Evolutionary conservation across 2,113 vertebrate genomes (phyloP), one percentile per base, ranked within the genome.

Genomic region (Zootoca vivipara): DNA sequence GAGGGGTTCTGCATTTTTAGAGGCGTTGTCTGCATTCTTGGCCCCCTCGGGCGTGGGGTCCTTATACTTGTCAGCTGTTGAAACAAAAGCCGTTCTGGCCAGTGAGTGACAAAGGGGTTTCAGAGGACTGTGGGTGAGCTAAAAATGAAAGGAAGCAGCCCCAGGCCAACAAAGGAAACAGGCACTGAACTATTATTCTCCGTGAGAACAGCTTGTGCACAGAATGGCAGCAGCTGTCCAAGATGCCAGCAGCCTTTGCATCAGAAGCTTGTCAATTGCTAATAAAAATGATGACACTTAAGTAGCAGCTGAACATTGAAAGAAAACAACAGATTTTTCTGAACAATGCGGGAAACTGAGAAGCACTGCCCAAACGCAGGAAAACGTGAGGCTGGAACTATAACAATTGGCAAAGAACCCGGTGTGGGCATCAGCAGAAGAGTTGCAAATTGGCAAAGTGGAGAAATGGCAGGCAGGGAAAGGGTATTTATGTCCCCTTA

Each of bases 1-100:
- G 89, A 99, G 96, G 0, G 98, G 98, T 82, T 99, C 98, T 10
- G 95, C 93, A 0, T 97, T 96, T 92, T 98, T 99, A 18, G 97
- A 95, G 26, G 96, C 92, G n/a, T 96, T 97, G 79, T 96, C 96
- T 58, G 96, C 67, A 13, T 94, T 97, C 95, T 96, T 97, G 56
- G 96, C 95, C 64, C 97, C 96, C 30, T 97, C 96, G 7, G 98
- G 97, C 70, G 94, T 96, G 75, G 97, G 97, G 87, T 98, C 97
- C 96, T 98, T 98, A 42, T 99, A 99, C 65, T 99, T 99, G 8
- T 99, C 98, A 95, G 98, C 99, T 99, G 95, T 89, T 90, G 86
- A 96, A 93, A 24, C 0, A 91, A 82, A 86, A 94, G 88, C 33
- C 90, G 79, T 72, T 82, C n/a, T 40, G 46, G 15, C 38, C 46